Evolutionary conservation across 2,113 vertebrate species (phyloP).

Genomic region (Taxidea taxus): DNA sequence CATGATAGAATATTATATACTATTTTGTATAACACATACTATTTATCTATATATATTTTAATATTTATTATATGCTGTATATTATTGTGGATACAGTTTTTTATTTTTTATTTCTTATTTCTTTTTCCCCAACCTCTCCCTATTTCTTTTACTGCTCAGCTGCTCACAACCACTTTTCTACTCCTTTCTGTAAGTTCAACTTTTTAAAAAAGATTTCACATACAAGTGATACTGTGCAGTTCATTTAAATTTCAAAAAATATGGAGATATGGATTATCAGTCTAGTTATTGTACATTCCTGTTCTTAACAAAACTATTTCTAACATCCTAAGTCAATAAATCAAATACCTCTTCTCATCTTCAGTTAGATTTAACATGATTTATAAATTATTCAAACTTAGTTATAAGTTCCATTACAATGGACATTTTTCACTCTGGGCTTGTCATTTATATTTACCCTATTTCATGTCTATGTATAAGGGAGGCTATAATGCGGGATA

Average conservation of each 20-base stretch:
- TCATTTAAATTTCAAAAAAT: not conserved
- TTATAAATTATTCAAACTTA: conserved; percentile 11
- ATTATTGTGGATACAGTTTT: not conserved
- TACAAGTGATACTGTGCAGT: not conserved
- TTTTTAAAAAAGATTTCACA: not conserved
- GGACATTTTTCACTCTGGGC: not conserved
- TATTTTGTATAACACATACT: not conserved
- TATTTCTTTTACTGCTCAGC: not conserved
- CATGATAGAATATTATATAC: not conserved
- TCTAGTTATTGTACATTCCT: not conserved
- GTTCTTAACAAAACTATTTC: not conserved
- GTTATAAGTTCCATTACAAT: not conserved
- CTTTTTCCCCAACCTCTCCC: not conserved
- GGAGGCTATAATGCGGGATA: not conserved
- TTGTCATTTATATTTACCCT: not conserved
- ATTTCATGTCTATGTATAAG: not conserved
- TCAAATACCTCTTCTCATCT: not conserved
- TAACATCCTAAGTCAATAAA: not conserved
- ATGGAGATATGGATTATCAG: not conserved
- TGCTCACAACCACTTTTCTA: not conserved
- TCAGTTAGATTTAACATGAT: not conserved
- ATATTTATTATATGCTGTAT: not conserved
- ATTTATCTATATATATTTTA: not conserved
- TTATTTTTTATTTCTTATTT: not conserved
- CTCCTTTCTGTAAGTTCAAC: not conserved